Evolutionary conservation across 2,797 vertebrate genomes (phyloP), one percentile per base, ranked within the genome.

Genomic region (Pygocentrus nattereri): DNA sequence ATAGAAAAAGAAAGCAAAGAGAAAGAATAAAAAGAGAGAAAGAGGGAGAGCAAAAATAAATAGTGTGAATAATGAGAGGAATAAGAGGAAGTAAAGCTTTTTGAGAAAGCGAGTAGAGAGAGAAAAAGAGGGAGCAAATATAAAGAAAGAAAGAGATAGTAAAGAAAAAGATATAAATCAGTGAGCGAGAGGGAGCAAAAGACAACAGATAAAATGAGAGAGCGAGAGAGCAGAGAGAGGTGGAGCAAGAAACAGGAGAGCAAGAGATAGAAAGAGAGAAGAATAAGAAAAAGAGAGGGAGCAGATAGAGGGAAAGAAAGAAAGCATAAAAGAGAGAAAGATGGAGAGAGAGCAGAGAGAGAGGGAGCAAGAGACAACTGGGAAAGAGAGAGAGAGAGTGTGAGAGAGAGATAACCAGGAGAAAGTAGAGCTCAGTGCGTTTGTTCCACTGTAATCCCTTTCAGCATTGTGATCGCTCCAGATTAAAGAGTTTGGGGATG

Each of bases 401-500:
- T 11, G 64, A 58, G 31, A 41, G 12, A 82, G 47, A 76, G 27
- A 49, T 50, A 72, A 11, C 68, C 7, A 78, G 31, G 34, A 59
- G 54, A 31, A 67, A 65, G 7, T 34, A 72, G 76, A 38, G 38
- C 61, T 76, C 71, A 52, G 52, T 50, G 0, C 5, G 56, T 58
- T 61, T 44, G 38, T 5, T 5, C 61, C 19, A 56, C 62, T 75
- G 2, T 64, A 34, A 65, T 76, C 64, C 65, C 49, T 69, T 61
- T 25, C 3, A 47, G 52, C 44, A 74, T 64, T 78, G 74, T 19
- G 13, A 64, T 49, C 41, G 41, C 61, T 77, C 16, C 64, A 70
- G 50, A 80, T 79, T 74, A 77, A 80, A 70, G 73, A 73, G 78
- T 64, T 84, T 68, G 75, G 71, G 52, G 64, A 64, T 77, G 50